Evolutionary conservation across 2,113 vertebrate genomes (phyloP).

Genomic region (Pelecanus crispus): DNA sequence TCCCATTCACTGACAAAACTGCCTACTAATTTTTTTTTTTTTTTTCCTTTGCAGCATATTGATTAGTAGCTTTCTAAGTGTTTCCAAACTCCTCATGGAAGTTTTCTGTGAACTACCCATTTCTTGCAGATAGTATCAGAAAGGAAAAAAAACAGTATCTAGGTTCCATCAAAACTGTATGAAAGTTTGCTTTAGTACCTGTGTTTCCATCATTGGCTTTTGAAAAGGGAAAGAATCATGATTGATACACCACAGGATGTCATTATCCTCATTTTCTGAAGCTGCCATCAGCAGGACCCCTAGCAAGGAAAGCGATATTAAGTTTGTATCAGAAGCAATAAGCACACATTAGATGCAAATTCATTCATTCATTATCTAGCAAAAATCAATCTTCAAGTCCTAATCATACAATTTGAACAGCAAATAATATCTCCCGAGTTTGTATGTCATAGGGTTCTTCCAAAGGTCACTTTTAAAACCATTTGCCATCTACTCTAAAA

Average conservation of each 20-base stretch:
- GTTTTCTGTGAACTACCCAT: neutral
- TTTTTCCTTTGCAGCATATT: neutral
- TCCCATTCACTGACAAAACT: neutral
- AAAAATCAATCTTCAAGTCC: neutral
- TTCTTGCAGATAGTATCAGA: neutral
- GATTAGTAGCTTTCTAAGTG: neutral
- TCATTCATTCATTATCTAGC: neutral
- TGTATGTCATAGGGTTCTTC: neutral
- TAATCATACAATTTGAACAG: neutral
- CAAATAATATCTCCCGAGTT: neutral
- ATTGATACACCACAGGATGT: slow-evolving; percentile 95
- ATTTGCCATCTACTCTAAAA: neutral
- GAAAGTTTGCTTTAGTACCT: slow-evolving; percentile 70
- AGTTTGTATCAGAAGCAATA: neutral
- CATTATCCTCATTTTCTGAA: slow-evolving; percentile 94
- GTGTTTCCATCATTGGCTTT: slow-evolving; percentile 96
- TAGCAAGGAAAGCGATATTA: slow-evolving; percentile 13
- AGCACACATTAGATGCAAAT: neutral
- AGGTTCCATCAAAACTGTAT: neutral
- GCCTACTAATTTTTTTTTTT: neutral
- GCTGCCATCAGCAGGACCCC: slow-evolving; percentile 92
- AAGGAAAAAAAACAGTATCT: neutral
- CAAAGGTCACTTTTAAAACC: neutral
- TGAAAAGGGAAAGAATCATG: slow-evolving; percentile 97
- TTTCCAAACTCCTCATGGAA: neutral